phyloP scores from a whole-genome alignment of 1,140 invertebrate species.

The Bradysia coprophila region DNA sequence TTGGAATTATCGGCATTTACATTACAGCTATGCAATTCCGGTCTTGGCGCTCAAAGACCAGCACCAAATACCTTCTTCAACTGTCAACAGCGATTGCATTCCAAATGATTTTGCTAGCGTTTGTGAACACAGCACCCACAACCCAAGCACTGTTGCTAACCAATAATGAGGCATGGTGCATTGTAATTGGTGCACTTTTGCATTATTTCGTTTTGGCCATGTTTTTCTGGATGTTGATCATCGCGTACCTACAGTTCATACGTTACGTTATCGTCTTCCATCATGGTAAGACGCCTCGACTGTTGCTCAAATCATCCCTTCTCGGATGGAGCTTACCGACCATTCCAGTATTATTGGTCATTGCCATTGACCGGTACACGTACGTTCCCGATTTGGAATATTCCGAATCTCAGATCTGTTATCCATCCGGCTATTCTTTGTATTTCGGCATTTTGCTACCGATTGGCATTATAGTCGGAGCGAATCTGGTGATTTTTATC shows the following conservation, averaged over 20 bases:
- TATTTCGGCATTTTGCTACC: conserved; percentile 32
- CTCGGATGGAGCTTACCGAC: conserved; percentile 32
- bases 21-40: conserved; percentile 34
- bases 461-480: conserved; percentile 27
- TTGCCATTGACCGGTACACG: conserved; percentile 24
- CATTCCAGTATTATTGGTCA: conserved; percentile 27
- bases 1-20: conserved; percentile 35
- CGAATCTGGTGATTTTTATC: conserved; percentile 34
- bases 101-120: conserved; percentile 32
- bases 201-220: conserved; percentile 40
- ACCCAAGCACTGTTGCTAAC: conserved; percentile 5
- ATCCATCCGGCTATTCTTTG: conserved; percentile 33
- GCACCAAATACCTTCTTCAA: conserved; percentile 39
- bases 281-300: conserved; percentile 25
- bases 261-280: conserved; percentile 37
- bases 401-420: conserved; percentile 24
- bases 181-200: conserved; percentile 29
- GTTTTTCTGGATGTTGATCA: conserved; percentile 45
- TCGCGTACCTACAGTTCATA: conserved; percentile 38
- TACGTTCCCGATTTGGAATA: conserved; percentile 22
- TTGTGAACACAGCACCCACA: conserved; percentile 26
- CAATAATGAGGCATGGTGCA: conserved; percentile 16
- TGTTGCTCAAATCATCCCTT: conserved; percentile 28
- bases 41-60: conserved; percentile 34
- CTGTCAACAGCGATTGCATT: conserved; percentile 33